Conservation (phyloP, 1,140 invertebrate species). For the Tenebrio molitor region DNA sequence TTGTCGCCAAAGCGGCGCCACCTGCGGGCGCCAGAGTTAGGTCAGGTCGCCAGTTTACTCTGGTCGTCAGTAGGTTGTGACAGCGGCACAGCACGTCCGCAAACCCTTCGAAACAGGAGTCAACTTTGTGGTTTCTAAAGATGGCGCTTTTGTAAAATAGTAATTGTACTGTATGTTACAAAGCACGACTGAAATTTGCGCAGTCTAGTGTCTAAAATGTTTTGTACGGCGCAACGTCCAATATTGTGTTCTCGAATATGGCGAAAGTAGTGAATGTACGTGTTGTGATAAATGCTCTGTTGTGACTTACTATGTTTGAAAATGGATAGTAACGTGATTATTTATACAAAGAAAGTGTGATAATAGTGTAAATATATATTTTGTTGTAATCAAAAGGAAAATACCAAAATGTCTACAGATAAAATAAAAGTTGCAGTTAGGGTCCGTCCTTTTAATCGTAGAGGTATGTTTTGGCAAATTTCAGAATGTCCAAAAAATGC, state of each 20-base stretch:
- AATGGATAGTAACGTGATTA: constrained; percentile 61
- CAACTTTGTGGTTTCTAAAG: not conserved
- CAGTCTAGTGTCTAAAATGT: constrained; percentile 57
- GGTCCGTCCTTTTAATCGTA: constrained; percentile 94
- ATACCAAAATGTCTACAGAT: constrained; percentile 81
- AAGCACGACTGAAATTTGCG: constrained; percentile 58
- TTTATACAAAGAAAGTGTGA: constrained; percentile 64
- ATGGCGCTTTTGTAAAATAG: constrained; percentile 12
- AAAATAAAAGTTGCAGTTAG: constrained; percentile 98
- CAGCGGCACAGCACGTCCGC: no score
- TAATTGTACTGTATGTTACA: constrained; percentile 26
- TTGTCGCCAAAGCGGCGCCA: no score
- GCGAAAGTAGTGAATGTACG: constrained; percentile 62
- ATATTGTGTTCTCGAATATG: constrained; percentile 63
- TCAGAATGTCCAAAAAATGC: no score
- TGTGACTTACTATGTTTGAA: constrained; percentile 65
- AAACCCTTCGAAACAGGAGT: no score
- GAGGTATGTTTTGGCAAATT: constrained; percentile 78
- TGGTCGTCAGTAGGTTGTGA: no score
- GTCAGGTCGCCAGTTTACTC: no score
- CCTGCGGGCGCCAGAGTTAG: no score
- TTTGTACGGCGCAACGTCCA: constrained; percentile 61
- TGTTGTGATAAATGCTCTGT: constrained; percentile 64
- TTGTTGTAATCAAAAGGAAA: constrained; percentile 57
- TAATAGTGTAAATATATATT: constrained; percentile 64